Base-by-base conservation (phyloP, 2,888 invertebrate genomes). In the Volucella inflata region DNA sequence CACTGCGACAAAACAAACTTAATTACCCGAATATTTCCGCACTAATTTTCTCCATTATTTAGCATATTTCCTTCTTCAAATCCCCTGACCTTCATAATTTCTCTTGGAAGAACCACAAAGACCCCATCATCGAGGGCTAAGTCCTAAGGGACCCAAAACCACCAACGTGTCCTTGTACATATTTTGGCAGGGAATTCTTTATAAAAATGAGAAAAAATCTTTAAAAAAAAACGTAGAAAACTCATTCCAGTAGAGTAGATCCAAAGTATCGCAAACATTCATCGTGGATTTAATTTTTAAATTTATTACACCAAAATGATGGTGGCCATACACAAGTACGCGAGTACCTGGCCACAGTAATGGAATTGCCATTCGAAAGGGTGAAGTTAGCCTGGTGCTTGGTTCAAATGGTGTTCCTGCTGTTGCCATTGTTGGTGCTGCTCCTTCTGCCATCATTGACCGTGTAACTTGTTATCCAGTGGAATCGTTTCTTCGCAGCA, bases 211-310 rank as follows among this genome's bases (percentile, higher is more conserved):
- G 2, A 21, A 21, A 30, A 30, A 11, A 30, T 62, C 1, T 62
- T 17, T 40, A 14, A 3, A 44, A n/a, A 12, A 44, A 57, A 67
- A 62, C 4, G 21, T 57, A 42, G 16, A 40, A 40, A 36, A 16
- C 53, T 40, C 42, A 44, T 12, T 30, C 51, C 67, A 62, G 59
- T 55, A 30, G 46, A 57, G 16, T 30, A 60, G 71, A 85, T 65
- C 74, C 64, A n/a, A 76, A 72, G 60, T 57, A 77, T 72, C 62
- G 71, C 67, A 62, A 77, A 72, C 71, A 81, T 72, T 81, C 80
- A 68, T 72, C 72, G 80, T 76, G 76, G 62, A 72, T 68, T 81
- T 81, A 72, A 64, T 77, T 80, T 85, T 81, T 67, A 64, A 85
- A 85, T 85, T 85, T 85, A 85, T 81, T 72, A 64, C 72, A 57